A percentile compares a stretch with the other conserved stretches of the same genome.
Evolutionary conservation across 2,888 invertebrate genomes (phyloP).

Genomic region (Mimas tiliae): DNA sequence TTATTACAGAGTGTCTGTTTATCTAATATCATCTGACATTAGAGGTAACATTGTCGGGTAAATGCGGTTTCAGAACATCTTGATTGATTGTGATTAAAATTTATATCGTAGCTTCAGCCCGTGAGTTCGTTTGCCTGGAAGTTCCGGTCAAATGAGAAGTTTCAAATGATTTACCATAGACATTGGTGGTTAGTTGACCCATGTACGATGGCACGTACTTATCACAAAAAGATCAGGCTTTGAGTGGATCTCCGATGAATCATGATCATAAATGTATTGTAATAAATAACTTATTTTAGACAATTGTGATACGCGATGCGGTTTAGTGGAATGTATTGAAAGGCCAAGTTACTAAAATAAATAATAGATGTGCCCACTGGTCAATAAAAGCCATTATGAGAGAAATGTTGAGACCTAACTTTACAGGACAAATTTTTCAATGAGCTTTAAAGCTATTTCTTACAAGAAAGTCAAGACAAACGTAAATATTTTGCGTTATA

Average conservation of each 20-base stretch:
- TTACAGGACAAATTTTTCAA: constrained; percentile 10
- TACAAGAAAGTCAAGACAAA: constrained; percentile 34
- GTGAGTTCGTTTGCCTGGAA: no score
- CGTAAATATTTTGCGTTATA: constrained; percentile 49
- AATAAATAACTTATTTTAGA: no score
- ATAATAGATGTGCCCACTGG: not conserved
- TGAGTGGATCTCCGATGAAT: no score
- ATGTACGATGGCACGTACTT: no score
- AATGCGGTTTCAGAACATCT: constrained; percentile 43
- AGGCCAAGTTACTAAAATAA: not conserved
- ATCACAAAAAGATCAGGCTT: no score
- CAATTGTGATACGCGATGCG: no score
- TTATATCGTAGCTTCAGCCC: not conserved
- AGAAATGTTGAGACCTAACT: not conserved
- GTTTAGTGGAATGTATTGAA: not conserved
- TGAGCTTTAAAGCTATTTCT: constrained; percentile 24
- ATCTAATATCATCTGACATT: constrained; percentile 37
- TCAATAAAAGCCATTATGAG: not conserved
- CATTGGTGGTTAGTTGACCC: no score
- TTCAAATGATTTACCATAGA: no score
- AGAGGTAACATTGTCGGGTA: constrained; percentile 43
- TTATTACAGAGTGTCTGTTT: not conserved
- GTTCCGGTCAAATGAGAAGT: no score
- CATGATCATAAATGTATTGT: no score
- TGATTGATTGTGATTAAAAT: constrained; percentile 48